Evolutionary conservation across 2,888 invertebrate genomes (phyloP).

Genomic region (Dione vanillae): DNA sequence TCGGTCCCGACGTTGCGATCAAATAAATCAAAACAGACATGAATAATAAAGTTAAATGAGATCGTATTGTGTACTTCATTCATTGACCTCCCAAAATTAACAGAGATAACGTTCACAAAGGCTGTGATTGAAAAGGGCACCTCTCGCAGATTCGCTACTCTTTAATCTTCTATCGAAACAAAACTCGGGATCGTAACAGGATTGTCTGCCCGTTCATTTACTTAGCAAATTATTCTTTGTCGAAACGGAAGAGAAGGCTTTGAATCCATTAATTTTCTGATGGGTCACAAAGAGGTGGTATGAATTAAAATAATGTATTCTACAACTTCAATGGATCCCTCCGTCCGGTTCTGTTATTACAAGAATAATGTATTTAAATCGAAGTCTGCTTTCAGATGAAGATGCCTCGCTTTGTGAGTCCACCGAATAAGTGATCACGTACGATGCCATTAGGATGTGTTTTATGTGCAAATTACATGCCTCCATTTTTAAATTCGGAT

Average conservation of each 20-base stretch:
- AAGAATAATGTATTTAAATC: conserved; percentile 84
- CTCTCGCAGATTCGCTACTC: conserved; percentile 76
- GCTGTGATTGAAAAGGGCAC: conserved; percentile 71
- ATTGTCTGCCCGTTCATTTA: conserved; percentile 83
- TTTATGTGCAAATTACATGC: conserved; percentile 84
- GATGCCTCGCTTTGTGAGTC: conserved; percentile 78
- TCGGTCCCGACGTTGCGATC: conserved; percentile 49
- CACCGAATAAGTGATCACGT: conserved; percentile 82
- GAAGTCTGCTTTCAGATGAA: conserved; percentile 81
- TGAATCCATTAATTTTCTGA: conserved; percentile 83
- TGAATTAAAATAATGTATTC: conserved; percentile 84
- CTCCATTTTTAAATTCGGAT: conserved; percentile 78
- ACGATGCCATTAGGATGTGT: conserved; percentile 80
- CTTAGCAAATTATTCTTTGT: conserved; percentile 85
- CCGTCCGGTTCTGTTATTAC: conserved; percentile 81
- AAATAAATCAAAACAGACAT: conserved; percentile 65
- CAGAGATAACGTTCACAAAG: conserved; percentile 78
- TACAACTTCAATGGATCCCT: conserved; percentile 81
- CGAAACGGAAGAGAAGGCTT: conserved; percentile 81
- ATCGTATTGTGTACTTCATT: conserved; percentile 72
- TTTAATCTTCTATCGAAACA: conserved; percentile 83
- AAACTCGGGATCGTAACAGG: conserved; percentile 78
- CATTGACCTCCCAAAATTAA: conserved; percentile 79
- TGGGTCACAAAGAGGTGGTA: conserved; percentile 83
- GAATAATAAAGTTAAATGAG: conserved; percentile 64